Conservation (phyloP, 2,797 vertebrate genomes). For the Trachurus trachurus region DNA sequence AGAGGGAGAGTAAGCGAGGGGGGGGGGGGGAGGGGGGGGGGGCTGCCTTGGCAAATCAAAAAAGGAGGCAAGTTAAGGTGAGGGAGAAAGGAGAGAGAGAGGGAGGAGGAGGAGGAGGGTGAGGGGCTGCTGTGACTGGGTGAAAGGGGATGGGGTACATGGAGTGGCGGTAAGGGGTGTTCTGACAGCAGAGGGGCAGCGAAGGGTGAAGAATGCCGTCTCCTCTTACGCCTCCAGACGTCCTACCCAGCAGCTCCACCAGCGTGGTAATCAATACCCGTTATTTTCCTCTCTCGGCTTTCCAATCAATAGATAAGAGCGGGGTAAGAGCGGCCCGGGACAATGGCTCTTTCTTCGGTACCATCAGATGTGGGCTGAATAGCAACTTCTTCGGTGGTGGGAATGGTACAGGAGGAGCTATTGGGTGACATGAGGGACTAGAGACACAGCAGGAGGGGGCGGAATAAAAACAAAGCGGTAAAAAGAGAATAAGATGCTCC, state of each 20-base stretch:
- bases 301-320: slow-evolving; percentile 87
- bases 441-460: slow-evolving; percentile 67
- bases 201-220: slow-evolving; percentile 74
- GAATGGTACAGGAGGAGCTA: slow-evolving; percentile 79
- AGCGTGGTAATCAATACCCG: slow-evolving; percentile 82
- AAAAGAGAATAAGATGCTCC: slow-evolving; percentile 74
- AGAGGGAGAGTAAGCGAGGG: slow-evolving; percentile 13
- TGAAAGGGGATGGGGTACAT: slow-evolving; percentile 57
- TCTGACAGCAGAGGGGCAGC: slow-evolving; percentile 79
- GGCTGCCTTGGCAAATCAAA: slow-evolving; percentile 66
- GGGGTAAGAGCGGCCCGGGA: slow-evolving; percentile 69
- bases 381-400: slow-evolving; percentile 76
- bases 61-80: slow-evolving; percentile 57
- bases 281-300: slow-evolving; percentile 80
- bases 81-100: slow-evolving; percentile 17
- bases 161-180: slow-evolving; percentile 59
- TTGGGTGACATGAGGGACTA: slow-evolving; percentile 81
- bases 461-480: slow-evolving; percentile 57
- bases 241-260: slow-evolving; percentile 72
- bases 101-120: background rate
- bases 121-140: slow-evolving; percentile 25
- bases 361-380: slow-evolving; percentile 83
- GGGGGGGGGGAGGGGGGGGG: slow-evolving; percentile 37
- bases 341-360: slow-evolving; percentile 84
- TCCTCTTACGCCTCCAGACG: slow-evolving; percentile 81